Conservation (phyloP, 2,888 invertebrate genomes). For the Leptinotarsa tumamoca region DNA sequence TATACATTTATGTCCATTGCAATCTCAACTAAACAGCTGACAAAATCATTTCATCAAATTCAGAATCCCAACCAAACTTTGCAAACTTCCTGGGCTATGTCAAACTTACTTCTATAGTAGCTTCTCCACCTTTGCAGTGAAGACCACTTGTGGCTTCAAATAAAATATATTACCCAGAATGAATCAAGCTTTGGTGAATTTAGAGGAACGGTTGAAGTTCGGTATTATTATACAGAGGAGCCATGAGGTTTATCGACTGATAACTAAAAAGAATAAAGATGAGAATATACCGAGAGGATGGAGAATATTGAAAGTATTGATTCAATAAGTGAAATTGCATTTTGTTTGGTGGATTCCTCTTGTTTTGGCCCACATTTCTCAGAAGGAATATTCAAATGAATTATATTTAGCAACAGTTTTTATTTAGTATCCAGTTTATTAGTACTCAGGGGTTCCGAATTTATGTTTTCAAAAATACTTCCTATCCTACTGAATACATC, state of each 20-base stretch:
- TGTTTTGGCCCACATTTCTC: too few relatives aligned
- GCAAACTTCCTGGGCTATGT: neutral
- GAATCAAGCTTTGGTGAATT: conserved; percentile 19
- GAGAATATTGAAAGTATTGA: too few relatives aligned
- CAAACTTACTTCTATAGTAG: neutral
- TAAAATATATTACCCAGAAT: conserved; percentile 19
- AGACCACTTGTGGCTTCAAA: conserved; percentile 24
- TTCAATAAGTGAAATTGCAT: too few relatives aligned
- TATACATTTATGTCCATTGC: too few relatives aligned
- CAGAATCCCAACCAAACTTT: too few relatives aligned
- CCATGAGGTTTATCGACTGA: too few relatives aligned
- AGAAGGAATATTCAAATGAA: neutral
- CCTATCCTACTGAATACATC: conserved; percentile 65
- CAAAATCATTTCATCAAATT: too few relatives aligned
- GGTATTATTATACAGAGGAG: neutral
- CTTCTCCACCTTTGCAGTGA: neutral
- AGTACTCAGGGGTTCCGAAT: conserved; percentile 1
- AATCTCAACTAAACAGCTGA: too few relatives aligned
- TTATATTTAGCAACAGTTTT: neutral
- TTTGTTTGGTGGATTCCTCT: too few relatives aligned
- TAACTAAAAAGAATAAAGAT: too few relatives aligned
- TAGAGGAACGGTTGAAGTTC: neutral
- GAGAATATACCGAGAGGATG: too few relatives aligned
- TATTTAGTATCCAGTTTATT: conserved; percentile 8
- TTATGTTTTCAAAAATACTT: conserved; percentile 20